These are phyloP conservation scores for Cyphomyrus plagiostoma DNA, from an alignment of 2,113 vertebrate genomes.

Conservation along the genomic window DNA sequence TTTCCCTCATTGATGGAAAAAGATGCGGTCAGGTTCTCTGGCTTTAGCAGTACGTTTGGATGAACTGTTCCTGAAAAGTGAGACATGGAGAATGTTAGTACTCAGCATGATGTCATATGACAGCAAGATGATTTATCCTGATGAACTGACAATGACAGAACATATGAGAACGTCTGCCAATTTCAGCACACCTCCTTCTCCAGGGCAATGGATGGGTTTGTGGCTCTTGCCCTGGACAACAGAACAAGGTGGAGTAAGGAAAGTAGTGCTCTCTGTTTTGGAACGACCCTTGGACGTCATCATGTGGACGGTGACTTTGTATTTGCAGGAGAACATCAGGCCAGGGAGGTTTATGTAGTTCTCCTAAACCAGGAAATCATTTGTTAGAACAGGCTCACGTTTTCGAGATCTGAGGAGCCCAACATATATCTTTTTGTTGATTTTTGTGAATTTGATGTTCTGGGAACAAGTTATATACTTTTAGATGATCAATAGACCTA, in stretches of 20 bases:
- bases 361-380: constrained; percentile 56
- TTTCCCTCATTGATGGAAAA: constrained; percentile 67
- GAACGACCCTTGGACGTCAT: constrained; percentile 52
- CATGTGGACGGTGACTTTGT: constrained; percentile 75
- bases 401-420: neutral
- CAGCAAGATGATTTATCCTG: neutral
- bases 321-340: constrained; percentile 83
- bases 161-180: neutral
- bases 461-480: neutral
- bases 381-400: neutral
- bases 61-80: constrained; percentile 37
- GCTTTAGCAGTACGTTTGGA: constrained; percentile 64
- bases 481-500: neutral
- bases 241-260: constrained; percentile 76
- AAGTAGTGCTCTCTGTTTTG: constrained; percentile 65
- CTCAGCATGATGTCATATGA: neutral
- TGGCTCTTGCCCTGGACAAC: constrained; percentile 69
- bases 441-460: neutral
- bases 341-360: constrained; percentile 72
- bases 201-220: constrained; percentile 59
- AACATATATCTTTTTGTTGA: neutral
- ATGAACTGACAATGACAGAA: neutral
- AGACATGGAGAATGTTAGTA: neutral
- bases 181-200: constrained; percentile 58
- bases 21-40: constrained; percentile 76